Evolutionary conservation across 2,888 invertebrate genomes (phyloP).

Genomic region (Physocephala rufipes): DNA sequence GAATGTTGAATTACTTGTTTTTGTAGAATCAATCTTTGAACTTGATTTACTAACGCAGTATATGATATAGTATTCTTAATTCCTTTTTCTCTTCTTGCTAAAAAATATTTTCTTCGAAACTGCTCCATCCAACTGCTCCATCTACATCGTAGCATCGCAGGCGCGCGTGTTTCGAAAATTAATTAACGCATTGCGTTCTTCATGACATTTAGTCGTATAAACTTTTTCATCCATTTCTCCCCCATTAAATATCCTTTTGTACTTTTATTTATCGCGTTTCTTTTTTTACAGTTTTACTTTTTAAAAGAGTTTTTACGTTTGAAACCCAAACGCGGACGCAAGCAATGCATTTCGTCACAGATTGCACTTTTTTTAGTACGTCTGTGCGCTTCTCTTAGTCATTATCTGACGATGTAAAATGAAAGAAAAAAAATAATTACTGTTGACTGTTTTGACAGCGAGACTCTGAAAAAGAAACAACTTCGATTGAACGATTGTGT

Average conservation of each 20-base stretch:
- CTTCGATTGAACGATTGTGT: not conserved
- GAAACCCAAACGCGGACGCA: slow-evolving; percentile 26
- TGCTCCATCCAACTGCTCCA: not conserved
- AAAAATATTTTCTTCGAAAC: slow-evolving; percentile 8
- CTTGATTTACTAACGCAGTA: slow-evolving; percentile 48
- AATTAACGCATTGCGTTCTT: slow-evolving; percentile 45
- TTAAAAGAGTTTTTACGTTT: slow-evolving; percentile 12
- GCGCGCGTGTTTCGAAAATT: slow-evolving; percentile 49
- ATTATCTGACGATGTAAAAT: slow-evolving; percentile 11
- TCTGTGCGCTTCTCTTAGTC: not conserved
- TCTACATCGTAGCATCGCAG: slow-evolving; percentile 44
- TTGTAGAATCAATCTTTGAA: slow-evolving; percentile 49
- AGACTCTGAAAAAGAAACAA: no score
- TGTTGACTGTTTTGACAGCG: slow-evolving; percentile 28
- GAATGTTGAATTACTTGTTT: slow-evolving; percentile 47
- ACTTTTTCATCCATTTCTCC: not conserved
- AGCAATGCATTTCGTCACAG: slow-evolving; percentile 9
- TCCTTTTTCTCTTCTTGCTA: slow-evolving; percentile 7
- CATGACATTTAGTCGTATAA: slow-evolving; percentile 39
- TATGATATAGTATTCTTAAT: slow-evolving; percentile 4
- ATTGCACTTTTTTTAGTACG: slow-evolving; percentile 1
- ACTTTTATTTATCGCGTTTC: not conserved
- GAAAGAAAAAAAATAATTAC: slow-evolving; percentile 12
- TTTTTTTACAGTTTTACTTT: no score
- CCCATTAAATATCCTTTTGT: not conserved